Percentiles rank a stretch among this genome's conserved stretches.
Evolutionary conservation across 2,888 invertebrate species (phyloP).

Genomic region (Dolomedes plantarius): DNA sequence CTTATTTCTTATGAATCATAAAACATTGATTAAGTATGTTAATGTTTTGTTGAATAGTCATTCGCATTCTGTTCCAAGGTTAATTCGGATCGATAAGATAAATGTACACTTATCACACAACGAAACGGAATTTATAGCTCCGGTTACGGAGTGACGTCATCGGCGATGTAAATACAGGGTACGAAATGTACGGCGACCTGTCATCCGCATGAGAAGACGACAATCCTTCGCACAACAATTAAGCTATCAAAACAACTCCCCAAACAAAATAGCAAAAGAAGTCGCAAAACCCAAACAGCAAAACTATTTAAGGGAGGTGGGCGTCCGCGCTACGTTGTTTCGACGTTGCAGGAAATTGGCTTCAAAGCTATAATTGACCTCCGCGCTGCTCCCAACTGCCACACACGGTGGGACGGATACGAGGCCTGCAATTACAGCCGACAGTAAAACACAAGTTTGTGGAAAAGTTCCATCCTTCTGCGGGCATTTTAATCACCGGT

Average conservation of each 20-base stretch:
- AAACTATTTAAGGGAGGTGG: conserved; percentile 52
- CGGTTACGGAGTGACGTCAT: no score
- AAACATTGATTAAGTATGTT: no score
- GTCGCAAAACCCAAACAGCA: conserved; percentile 8
- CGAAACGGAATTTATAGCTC: no score
- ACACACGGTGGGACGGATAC: conserved; percentile 57
- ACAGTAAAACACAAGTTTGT: conserved; percentile 67
- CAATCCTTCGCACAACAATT: conserved; percentile 3
- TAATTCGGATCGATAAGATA: no score
- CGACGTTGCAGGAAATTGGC: conserved; percentile 67
- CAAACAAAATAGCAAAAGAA: neutral
- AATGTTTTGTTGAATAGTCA: no score
- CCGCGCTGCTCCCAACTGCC: conserved; percentile 20
- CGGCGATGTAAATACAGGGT: no score
- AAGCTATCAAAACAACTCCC: conserved; percentile 1
- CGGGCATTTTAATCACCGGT: conserved; percentile 64
- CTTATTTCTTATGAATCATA: no score
- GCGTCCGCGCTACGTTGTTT: conserved; percentile 53
- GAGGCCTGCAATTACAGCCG: conserved; percentile 55
- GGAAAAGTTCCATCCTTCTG: conserved; percentile 24
- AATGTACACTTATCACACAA: no score
- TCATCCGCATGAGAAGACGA: no score
- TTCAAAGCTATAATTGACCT: conserved; percentile 67
- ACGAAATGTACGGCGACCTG: no score
- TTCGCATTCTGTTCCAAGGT: no score